Evolutionary conservation across 2,888 invertebrate species (phyloP).

Genomic region (Cheilosia vernalis): DNA sequence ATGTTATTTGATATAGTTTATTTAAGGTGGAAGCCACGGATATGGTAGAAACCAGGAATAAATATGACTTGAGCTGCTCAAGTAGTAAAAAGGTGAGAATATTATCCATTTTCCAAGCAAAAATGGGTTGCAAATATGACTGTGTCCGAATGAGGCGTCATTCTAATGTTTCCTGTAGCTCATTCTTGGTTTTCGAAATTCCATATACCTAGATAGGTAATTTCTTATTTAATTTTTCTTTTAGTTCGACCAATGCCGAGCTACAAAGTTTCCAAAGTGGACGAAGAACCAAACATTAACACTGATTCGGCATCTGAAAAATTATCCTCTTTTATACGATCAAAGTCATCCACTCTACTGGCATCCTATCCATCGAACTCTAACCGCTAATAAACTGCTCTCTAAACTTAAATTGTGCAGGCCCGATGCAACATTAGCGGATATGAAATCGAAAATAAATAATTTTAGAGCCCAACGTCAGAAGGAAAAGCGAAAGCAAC

Average conservation of each 20-base stretch:
- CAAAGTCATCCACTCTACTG: constrained; percentile 25
- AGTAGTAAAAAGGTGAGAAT: too few relatives aligned
- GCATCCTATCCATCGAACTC: constrained; percentile 16
- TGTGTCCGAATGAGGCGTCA: too few relatives aligned
- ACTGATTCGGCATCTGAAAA: constrained; percentile 12
- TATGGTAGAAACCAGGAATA: too few relatives aligned
- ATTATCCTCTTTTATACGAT: constrained; percentile 29
- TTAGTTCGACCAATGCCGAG: neutral
- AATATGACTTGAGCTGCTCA: too few relatives aligned
- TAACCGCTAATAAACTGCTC: constrained; percentile 14
- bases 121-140: too few relatives aligned
- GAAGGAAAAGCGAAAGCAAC: constrained; percentile 17
- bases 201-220: too few relatives aligned
- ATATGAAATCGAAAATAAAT: constrained; percentile 35
- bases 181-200: too few relatives aligned
- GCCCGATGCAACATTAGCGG: neutral
- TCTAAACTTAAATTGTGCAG: neutral
- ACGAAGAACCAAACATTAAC: constrained; percentile 4
- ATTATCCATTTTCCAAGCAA: too few relatives aligned
- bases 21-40: too few relatives aligned
- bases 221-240: too few relatives aligned
- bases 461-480: constrained; percentile 36
- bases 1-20: neutral
- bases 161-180: too few relatives aligned
- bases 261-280: constrained; percentile 6